Evolutionary conservation across 2,888 invertebrate species (phyloP).

Genomic region (Dysmachus trigonus): DNA sequence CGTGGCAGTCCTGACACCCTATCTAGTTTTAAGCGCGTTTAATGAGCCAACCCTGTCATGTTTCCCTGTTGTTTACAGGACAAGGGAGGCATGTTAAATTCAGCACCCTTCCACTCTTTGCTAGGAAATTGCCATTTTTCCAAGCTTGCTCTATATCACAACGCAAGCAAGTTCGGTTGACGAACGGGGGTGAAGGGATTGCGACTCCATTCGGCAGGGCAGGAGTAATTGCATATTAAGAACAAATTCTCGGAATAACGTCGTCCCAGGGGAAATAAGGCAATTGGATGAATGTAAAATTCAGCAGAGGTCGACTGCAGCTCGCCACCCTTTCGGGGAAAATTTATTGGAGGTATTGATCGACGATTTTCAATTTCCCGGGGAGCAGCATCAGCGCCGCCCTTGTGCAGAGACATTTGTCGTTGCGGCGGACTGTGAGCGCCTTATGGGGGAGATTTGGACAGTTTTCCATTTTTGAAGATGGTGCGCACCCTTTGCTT

Average conservation of each 20-base stretch:
- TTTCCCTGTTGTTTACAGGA: background rate
- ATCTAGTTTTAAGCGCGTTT: background rate
- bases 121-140: background rate
- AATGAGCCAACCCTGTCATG: background rate
- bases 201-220: background rate
- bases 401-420: background rate
- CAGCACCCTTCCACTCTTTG: background rate
- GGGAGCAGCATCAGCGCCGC: background rate
- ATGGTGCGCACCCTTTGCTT: background rate
- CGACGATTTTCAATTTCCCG: constrained; percentile 1
- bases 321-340: background rate
- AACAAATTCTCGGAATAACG: background rate
- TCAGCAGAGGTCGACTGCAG: background rate
- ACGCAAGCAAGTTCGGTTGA: background rate
- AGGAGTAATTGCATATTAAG: constrained; percentile 1
- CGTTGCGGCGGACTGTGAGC: background rate
- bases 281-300: background rate
- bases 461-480: background rate
- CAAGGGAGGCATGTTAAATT: background rate
- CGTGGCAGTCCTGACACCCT: background rate
- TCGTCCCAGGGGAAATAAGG: constrained; percentile 11
- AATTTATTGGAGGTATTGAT: constrained; percentile 16
- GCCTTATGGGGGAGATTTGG: background rate
- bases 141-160: background rate
- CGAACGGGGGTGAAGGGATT: background rate